Percentiles rank a stretch among this genome's conserved stretches.
phyloP scores from a whole-genome alignment of 2,888 invertebrate species.

The Aromia moschata region DNA sequence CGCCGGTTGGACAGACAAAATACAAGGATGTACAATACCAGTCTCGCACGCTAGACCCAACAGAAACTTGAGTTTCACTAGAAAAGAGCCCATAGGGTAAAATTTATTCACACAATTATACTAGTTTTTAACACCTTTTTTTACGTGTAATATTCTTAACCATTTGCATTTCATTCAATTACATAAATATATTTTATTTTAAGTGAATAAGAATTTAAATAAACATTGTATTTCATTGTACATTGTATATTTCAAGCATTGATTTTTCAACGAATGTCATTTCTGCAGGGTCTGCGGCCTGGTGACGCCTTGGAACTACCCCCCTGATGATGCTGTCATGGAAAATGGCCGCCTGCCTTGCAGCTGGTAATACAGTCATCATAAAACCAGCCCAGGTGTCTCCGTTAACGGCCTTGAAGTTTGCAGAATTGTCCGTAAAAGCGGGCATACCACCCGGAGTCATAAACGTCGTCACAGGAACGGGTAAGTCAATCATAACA shows the following conservation, averaged over 20 bases:
- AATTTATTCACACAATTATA: background rate
- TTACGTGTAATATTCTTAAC: too few relatives aligned
- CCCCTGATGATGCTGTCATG: slow-evolving; percentile 98
- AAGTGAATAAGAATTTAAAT: too few relatives aligned
- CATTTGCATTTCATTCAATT: too few relatives aligned
- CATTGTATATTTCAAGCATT: too few relatives aligned
- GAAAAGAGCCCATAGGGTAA: slow-evolving; percentile 88
- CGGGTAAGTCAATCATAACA: slow-evolving; percentile 67
- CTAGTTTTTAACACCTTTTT: background rate
- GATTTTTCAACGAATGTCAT: background rate
- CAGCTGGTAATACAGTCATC: slow-evolving; percentile 95
- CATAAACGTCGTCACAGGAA: slow-evolving; percentile 90
- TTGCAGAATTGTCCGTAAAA: slow-evolving; percentile 86
- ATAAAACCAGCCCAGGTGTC: slow-evolving; percentile 95
- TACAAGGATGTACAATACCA: slow-evolving; percentile 90
- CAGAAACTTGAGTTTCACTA: slow-evolving; percentile 87
- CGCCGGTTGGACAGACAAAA: slow-evolving; percentile 97
- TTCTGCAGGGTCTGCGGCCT: slow-evolving; percentile 83
- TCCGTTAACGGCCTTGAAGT: slow-evolving; percentile 93
- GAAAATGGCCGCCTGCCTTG: slow-evolving; percentile 98
- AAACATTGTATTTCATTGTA: too few relatives aligned
- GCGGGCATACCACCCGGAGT: slow-evolving; percentile 97
- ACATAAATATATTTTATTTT: too few relatives aligned
- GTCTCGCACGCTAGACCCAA: slow-evolving; percentile 93
- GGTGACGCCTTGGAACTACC: slow-evolving; percentile 98